Conservation (phyloP, 64 coral and sea anemone species). For the Pocillopora damicornis region DNA sequence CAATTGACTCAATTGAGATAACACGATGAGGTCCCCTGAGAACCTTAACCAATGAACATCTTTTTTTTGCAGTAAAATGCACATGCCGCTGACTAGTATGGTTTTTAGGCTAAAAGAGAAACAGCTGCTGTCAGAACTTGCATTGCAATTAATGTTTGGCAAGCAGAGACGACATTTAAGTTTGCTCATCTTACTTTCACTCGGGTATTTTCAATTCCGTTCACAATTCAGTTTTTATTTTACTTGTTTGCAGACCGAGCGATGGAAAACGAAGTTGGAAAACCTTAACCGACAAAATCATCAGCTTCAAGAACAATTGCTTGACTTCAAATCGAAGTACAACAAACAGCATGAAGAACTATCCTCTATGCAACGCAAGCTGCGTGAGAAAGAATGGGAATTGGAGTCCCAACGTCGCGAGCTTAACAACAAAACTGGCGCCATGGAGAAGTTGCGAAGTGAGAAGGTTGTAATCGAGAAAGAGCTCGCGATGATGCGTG, state of each 20-base stretch:
- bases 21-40: too few relatives aligned
- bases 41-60: too few relatives aligned
- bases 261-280: constrained; percentile 67
- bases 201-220: not conserved
- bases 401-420: constrained; percentile 73
- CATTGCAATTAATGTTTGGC: too few relatives aligned
- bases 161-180: too few relatives aligned
- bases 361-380: constrained; percentile 17
- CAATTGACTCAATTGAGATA: too few relatives aligned
- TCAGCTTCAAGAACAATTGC: constrained; percentile 72
- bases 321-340: constrained; percentile 56
- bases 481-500: constrained; percentile 57
- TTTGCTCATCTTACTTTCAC: not conserved
- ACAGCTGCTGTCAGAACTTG: too few relatives aligned
- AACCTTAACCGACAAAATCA: constrained; percentile 70
- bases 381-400: constrained; percentile 76
- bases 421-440: constrained; percentile 28
- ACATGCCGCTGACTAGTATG: too few relatives aligned
- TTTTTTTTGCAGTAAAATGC: too few relatives aligned
- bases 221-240: not conserved
- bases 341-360: constrained; percentile 66
- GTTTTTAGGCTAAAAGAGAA: too few relatives aligned
- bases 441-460: constrained; percentile 55
- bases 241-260: constrained; percentile 49
- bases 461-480: constrained; percentile 77